Percentiles rank a stretch among this genome's conserved stretches.
These are phyloP conservation scores for Drosophila mettleri DNA, from an alignment of 2,888 invertebrate genomes.

Conservation along the genomic window DNA sequence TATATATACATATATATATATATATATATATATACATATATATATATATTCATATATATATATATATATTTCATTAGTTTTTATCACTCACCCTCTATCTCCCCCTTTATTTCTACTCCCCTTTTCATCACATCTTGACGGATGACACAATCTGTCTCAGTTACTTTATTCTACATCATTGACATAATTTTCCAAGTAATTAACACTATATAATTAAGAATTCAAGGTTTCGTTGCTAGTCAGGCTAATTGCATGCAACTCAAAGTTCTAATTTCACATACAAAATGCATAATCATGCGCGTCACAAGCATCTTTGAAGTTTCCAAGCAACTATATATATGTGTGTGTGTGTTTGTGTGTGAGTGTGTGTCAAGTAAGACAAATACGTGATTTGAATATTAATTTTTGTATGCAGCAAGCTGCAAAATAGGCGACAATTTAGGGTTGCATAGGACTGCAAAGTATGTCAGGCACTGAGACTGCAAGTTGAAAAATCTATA, in stretches of 20 bases:
- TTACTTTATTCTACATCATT: conserved; percentile 31
- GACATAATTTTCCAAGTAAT: conserved; percentile 43
- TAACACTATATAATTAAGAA: conserved; percentile 18
- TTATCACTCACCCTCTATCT: not conserved
- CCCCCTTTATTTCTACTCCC: not conserved
- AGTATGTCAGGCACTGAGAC: conserved; percentile 41
- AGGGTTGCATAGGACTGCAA: conserved; percentile 12
- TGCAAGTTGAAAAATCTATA: conserved; percentile 15
- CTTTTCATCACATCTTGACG: not conserved
- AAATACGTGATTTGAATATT: conserved; percentile 74
- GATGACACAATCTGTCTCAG: no score
- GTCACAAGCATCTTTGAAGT: no score
- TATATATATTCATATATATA: no score
- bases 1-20: no score
- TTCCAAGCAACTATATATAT: conserved; percentile 3
- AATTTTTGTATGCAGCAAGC: conserved; percentile 46
- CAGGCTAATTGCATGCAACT: conserved; percentile 47
- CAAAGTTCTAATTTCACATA: conserved; percentile 56
- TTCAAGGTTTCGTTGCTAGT: conserved; percentile 59
- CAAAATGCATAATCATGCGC: conserved; percentile 77
- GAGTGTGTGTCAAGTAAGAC: conserved; percentile 55
- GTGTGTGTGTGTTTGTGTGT: conserved; percentile 19
- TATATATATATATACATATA: no score
- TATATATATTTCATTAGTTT: no score
- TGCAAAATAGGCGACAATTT: conserved; percentile 17